These are phyloP conservation scores for Encarsia formosa DNA, from an alignment of 2,888 invertebrate genomes.

Conservation along the genomic window DNA sequence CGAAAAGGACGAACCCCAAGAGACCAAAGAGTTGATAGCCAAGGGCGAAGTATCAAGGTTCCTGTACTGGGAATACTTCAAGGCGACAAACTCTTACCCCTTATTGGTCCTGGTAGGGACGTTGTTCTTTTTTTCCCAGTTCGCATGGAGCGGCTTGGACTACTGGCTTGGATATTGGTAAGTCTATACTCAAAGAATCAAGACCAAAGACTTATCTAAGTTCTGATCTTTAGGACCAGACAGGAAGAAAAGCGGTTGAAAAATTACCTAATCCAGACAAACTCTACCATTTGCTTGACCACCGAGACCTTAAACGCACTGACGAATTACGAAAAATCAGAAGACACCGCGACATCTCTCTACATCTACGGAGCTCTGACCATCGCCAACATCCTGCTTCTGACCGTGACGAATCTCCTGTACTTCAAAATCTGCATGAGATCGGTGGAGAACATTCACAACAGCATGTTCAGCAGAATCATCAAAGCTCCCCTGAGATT, in stretches of 20 bases:
- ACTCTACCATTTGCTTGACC: not conserved
- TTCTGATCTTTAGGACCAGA: constrained; percentile 47
- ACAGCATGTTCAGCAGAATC: constrained; percentile 72
- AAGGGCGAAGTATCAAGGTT: constrained; percentile 61
- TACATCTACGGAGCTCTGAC: constrained; percentile 61
- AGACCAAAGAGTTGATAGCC: constrained; percentile 64
- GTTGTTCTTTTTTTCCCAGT: constrained; percentile 64
- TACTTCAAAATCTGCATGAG: constrained; percentile 73
- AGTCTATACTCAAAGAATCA: constrained; percentile 27
- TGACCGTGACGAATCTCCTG: constrained; percentile 63
- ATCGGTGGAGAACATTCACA: constrained; percentile 71
- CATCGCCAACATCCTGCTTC: constrained; percentile 58
- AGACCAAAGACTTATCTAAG: not conserved
- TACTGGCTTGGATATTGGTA: constrained; percentile 78
- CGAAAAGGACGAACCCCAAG: constrained; percentile 54
- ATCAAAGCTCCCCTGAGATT: constrained; percentile 74
- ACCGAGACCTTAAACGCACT: not conserved
- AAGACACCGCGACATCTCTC: no score
- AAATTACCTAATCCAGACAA: constrained; percentile 1
- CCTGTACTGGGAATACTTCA: constrained; percentile 67
- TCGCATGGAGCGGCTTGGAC: constrained; percentile 67
- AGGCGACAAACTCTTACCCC: constrained; percentile 62
- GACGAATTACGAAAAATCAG: not conserved
- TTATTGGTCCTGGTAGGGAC: constrained; percentile 56
- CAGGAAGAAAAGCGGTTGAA: constrained; percentile 44